phyloP scores from a whole-genome alignment of 2,888 invertebrate species.

The Leptodirus hochenwartii region DNA sequence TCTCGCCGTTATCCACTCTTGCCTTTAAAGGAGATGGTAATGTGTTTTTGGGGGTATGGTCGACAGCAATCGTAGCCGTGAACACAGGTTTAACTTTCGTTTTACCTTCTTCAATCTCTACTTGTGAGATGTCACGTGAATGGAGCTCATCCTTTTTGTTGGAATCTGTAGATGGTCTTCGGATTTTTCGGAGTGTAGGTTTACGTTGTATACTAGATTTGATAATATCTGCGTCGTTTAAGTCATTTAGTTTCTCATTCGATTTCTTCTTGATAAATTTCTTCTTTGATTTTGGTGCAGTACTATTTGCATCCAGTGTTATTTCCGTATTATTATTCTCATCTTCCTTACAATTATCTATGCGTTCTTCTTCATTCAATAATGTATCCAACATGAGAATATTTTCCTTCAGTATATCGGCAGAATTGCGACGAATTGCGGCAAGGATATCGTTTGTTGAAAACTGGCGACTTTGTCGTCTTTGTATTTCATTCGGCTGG shows the following conservation, averaged over 20 bases:
- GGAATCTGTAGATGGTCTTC: slow-evolving; percentile 15
- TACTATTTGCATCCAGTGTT: slow-evolving; percentile 10
- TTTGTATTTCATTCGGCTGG: slow-evolving; percentile 24
- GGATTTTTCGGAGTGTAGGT: slow-evolving; percentile 17
- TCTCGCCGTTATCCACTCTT: slow-evolving; percentile 35
- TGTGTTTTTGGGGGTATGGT: slow-evolving; percentile 28
- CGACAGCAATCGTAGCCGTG: slow-evolving; percentile 33
- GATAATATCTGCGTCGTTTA: slow-evolving; percentile 8
- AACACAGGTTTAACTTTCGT: slow-evolving; percentile 32
- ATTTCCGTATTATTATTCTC: slow-evolving; percentile 15
- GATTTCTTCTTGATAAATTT: slow-evolving; percentile 20
- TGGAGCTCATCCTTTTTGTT: slow-evolving; percentile 17
- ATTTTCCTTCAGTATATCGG: slow-evolving; percentile 38
- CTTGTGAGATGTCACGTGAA: slow-evolving; percentile 24
- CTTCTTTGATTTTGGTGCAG: slow-evolving; percentile 20
- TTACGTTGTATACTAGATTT: slow-evolving; percentile 14
- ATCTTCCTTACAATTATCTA: slow-evolving; percentile 33
- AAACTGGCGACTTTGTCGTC: slow-evolving; percentile 24
- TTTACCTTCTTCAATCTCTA: slow-evolving; percentile 32
- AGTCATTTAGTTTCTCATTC: slow-evolving; percentile 15
- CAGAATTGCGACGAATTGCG: slow-evolving; percentile 33
- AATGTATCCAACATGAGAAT: slow-evolving; percentile 33
- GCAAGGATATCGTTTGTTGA: slow-evolving; percentile 22
- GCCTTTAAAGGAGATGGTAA: slow-evolving; percentile 37
- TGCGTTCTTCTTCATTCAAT: slow-evolving; percentile 31